A percentile compares a stretch with the other conserved stretches of the same genome.
phyloP scores from a whole-genome alignment of 2,888 invertebrate genomes.

The Pegoplata infirma region DNA sequence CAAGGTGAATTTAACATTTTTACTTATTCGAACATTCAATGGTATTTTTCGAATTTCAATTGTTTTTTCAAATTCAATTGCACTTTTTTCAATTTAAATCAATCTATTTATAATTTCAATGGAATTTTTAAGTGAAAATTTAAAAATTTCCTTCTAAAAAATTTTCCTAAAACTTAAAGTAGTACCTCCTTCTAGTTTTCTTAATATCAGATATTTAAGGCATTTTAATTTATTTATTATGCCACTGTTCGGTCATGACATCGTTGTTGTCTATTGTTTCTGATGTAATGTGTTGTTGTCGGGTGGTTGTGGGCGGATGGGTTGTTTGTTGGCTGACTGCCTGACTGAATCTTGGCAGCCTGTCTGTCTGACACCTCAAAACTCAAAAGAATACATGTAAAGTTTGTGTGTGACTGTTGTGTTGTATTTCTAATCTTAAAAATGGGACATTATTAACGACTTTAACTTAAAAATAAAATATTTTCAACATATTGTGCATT shows the following conservation, averaged over 20 bases:
- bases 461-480: constrained; percentile 21
- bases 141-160: no score
- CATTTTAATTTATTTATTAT: constrained; percentile 36
- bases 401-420: no score
- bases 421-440: not conserved
- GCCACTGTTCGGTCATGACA: constrained; percentile 52
- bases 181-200: not conserved
- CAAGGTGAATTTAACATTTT: no score
- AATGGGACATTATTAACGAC: constrained; percentile 29
- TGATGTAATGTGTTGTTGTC: constrained; percentile 10
- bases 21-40: no score
- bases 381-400: constrained; percentile 5
- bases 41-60: no score
- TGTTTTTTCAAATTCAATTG: no score
- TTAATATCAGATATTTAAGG: constrained; percentile 3
- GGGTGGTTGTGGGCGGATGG: constrained; percentile 23
- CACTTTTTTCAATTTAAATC: not conserved
- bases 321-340: not conserved
- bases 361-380: constrained; percentile 15
- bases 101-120: no score
- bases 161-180: not conserved
- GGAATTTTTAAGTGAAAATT: no score
- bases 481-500: constrained; percentile 23
- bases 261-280: constrained; percentile 14
- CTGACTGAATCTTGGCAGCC: constrained; percentile 9